These are phyloP conservation scores for Leucosticte australis DNA, from an alignment of 2,113 vertebrate genomes.

Conservation along the genomic window DNA sequence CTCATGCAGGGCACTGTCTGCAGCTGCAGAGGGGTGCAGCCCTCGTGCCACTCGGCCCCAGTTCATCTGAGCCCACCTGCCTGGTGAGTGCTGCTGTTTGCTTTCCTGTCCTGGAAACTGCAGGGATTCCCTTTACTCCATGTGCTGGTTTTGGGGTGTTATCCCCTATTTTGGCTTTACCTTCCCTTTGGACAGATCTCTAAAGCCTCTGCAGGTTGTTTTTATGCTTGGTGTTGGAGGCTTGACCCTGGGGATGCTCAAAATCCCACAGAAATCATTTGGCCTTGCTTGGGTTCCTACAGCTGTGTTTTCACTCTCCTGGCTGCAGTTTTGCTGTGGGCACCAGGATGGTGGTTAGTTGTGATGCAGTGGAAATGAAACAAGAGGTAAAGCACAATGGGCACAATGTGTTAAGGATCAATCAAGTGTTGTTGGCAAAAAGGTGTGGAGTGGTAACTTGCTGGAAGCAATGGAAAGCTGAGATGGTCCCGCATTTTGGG, in stretches of 20 bases:
- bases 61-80: background rate
- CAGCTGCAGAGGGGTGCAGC: background rate
- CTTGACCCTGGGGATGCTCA: background rate
- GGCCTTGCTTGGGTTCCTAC: background rate
- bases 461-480: background rate
- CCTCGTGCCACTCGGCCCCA: rapidly evolving
- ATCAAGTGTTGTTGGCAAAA: background rate
- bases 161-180: background rate
- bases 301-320: background rate
- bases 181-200: background rate
- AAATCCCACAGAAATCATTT: background rate
- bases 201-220: background rate
- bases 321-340: background rate
- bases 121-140: background rate
- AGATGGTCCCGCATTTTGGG: background rate
- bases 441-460: background rate
- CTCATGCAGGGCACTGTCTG: background rate
- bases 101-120: background rate
- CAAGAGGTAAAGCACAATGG: background rate
- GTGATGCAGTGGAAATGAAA: background rate
- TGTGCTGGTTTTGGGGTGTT: background rate
- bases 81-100: background rate
- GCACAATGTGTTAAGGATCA: background rate
- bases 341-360: background rate
- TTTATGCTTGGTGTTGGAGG: rapidly evolving